phyloP scores from a whole-genome alignment of 2,888 invertebrate species.

The Dioctria linearis region DNA sequence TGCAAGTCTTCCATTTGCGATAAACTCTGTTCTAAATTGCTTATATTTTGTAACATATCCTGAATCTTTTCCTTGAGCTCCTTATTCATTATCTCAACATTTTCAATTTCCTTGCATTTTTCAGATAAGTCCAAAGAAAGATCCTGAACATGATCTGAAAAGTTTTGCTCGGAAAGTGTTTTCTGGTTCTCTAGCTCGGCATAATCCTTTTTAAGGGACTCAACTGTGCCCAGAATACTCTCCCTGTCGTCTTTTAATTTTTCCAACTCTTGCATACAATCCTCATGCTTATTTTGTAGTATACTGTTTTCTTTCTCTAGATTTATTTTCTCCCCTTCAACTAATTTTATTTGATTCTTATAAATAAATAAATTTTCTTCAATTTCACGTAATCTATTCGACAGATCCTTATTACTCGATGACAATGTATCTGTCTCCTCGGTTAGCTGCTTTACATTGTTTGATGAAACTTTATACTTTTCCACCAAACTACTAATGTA shows the following conservation, averaged over 20 bases:
- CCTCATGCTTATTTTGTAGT: neutral
- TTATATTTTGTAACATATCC: neutral
- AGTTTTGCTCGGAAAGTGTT: conserved; percentile 53
- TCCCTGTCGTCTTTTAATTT: neutral
- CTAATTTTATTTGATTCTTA: conserved; percentile 1
- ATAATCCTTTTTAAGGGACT: conserved; percentile 18
- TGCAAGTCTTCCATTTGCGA: neutral
- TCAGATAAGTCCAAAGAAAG: conserved; percentile 10
- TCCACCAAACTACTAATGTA: conserved; percentile 62
- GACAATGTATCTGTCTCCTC: neutral
- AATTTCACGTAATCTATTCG: neutral
- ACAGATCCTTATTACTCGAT: conserved; percentile 11
- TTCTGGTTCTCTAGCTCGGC: conserved; percentile 49
- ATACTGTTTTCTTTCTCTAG: neutral
- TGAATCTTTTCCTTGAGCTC: neutral
- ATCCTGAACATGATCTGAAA: neutral
- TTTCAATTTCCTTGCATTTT: conserved; percentile 30
- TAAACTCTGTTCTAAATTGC: conserved; percentile 4
- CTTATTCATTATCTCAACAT: conserved; percentile 48
- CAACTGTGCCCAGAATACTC: neutral
- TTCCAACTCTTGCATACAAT: neutral
- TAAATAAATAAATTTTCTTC: conserved; percentile 8
- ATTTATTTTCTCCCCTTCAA: neutral
- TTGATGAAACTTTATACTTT: conserved; percentile 60
- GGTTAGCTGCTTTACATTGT: conserved; percentile 34